Base-by-base conservation (phyloP, 2,113 vertebrate species). In the Seriola quinqueradiata region DNA sequence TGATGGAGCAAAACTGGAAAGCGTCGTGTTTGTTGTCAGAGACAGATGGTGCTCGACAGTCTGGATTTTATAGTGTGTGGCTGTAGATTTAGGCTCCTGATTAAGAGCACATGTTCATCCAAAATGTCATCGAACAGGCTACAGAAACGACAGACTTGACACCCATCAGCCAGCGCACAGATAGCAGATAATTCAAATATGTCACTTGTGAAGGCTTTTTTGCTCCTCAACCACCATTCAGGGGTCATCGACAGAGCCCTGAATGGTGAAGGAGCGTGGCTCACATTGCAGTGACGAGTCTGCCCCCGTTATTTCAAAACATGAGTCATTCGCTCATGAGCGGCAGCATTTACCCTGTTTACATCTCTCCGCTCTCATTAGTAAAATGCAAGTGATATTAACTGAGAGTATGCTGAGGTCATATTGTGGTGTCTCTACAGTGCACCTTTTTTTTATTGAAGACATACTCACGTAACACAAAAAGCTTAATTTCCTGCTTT, bases 361-460 rank as follows among this genome's bases (percentile, higher is more conserved):
- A 72, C 58, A 63, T 72, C 32, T 28, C 40, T 25, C 0, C 69
- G 19, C 75, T 69, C 70, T 75, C 58, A 81, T 81, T 89, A 76
- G 59, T 12, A 77, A 63, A 63, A 72, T 69, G 59, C 28, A 68
- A 9, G 40, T 5, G n/a, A 54, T 54, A 23, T 23, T 25, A 46
- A 70, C 65, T 0, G 42, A 48, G 11, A 65, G 17, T 10, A 74
- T 16, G 8, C 23, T 23, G 1, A 17, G 66, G 77, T 74, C 1
- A 48, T 28, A 54, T 13, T 54, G 28, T 13, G 44, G 40, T 77
- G 40, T 60, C 23, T 72, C 12, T 6, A 6, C 55, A 55, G n/a
- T 28, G 59, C 52, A 61, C 8, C 28, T 28, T 28, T 28, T 25
- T 28, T 28, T 28, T 28, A 3, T 70, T 42, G 9, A 65, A 70